Percentiles rank a stretch among this genome's conserved stretches.
Evolutionary conservation across 2,113 vertebrate species (phyloP).

Genomic region (Pelmatolapia mariae): DNA sequence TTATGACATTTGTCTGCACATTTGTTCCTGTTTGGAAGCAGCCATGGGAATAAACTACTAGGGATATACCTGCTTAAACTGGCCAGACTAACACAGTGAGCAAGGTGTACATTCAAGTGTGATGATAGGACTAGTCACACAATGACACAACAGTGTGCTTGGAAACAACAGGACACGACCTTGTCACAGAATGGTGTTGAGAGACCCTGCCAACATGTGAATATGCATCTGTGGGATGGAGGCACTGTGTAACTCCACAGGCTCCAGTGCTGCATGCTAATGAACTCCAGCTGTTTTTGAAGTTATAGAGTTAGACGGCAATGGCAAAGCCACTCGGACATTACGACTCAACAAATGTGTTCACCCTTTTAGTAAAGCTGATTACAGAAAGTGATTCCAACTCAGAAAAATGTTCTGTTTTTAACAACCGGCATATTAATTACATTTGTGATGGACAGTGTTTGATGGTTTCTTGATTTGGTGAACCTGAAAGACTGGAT

Average conservation of each 20-base stretch:
- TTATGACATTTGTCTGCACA: background rate
- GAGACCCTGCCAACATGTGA: constrained; percentile 9
- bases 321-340: background rate
- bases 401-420: background rate
- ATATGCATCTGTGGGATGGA: constrained; percentile 2
- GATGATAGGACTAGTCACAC: background rate
- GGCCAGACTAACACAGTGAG: background rate
- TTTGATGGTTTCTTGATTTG: background rate
- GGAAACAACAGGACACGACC: background rate
- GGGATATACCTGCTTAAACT: background rate
- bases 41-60: background rate
- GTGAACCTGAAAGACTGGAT: background rate
- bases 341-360: background rate
- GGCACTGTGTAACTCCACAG: background rate
- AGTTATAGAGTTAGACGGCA: background rate
- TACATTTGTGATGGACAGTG: background rate
- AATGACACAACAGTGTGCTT: background rate
- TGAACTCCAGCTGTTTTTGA: background rate
- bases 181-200: constrained; percentile 14
- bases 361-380: background rate
- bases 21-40: background rate
- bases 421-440: background rate
- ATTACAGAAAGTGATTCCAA: background rate
- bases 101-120: background rate
- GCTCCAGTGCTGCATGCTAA: constrained; percentile 2